Percentiles rank a stretch among this genome's conserved stretches.
phyloP scores from a whole-genome alignment of 2,888 invertebrate genomes.

The Aphrophora alni region DNA sequence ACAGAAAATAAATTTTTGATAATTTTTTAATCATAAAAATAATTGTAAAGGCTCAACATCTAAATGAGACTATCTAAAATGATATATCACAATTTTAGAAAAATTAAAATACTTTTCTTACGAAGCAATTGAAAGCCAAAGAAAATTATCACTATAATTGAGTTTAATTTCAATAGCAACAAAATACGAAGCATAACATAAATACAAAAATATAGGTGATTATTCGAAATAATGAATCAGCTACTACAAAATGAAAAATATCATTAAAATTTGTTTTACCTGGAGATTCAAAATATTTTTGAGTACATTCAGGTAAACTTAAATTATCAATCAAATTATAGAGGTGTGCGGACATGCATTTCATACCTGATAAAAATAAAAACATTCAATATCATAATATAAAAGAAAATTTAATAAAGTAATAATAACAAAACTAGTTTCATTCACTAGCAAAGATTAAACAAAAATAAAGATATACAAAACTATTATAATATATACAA shows the following conservation, averaged over 20 bases:
- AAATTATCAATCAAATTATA: not conserved
- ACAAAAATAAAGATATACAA: not conserved
- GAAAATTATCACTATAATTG: too few relatives aligned
- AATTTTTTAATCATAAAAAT: too few relatives aligned
- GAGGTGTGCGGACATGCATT: not conserved
- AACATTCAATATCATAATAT: not conserved
- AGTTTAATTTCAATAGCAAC: too few relatives aligned
- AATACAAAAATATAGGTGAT: too few relatives aligned
- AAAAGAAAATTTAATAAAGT: not conserved
- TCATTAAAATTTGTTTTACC: not conserved
- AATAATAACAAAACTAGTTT: not conserved
- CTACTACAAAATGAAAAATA: not conserved
- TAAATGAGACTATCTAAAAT: too few relatives aligned
- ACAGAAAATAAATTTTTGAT: too few relatives aligned
- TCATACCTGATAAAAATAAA: not conserved
- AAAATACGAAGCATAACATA: too few relatives aligned
- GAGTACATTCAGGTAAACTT: not conserved
- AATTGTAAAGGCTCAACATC: too few relatives aligned
- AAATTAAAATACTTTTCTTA: too few relatives aligned
- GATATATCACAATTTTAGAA: too few relatives aligned
- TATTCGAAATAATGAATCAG: too few relatives aligned
- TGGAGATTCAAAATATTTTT: not conserved
- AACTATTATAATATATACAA: not conserved
- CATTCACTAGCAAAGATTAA: not conserved
- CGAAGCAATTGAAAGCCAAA: too few relatives aligned